Base-by-base conservation (phyloP, 2,113 vertebrate genomes). In the Malurus cyaneus region DNA sequence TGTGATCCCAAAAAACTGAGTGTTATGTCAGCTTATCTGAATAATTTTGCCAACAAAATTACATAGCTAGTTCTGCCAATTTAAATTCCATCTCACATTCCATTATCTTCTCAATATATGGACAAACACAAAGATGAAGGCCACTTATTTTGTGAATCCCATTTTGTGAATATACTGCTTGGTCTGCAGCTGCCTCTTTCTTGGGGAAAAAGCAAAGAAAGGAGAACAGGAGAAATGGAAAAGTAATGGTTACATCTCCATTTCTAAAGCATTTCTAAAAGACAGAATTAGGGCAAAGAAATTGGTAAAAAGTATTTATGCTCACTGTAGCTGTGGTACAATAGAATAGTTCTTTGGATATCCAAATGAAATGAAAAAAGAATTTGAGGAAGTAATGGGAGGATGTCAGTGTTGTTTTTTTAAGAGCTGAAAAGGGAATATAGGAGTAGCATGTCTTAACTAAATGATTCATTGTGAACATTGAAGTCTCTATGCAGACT, bases 1-100 rank as follows among this genome's bases (percentile, higher is more conserved):
- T 90, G 39, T 74, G 85, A 95, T 93, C 64, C 42, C 60, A 67
- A 79, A 88, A 34, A 89, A 54, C 28, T 79, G 39, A 71, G 20
- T 59, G 9, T 93, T 91, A 60, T 44, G 34, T 85, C 74, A 80
- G 86, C 31, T 85, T 82, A 78, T 85, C 36, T 76, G 86, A 86
- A 72, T 88, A 92, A 74, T 80, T 92, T 92, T 93, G 52, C 54
- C 69, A 80, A 93, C 49, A 88, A 95, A 89, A 77, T 91, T 89
- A 86, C 61, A 52, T 50, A 84, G 16, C 3, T 82, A 66, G 14
- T 32, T 87, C 91, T 96, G 42, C 29, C 46, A 94, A 61, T 89
- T 93, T 94, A 82, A 94, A 92, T 88, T 90, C 42, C 32, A 72
- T 89, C 52, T 91, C 36, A 70, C 14, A 52, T 92, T 89, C 74